These are phyloP conservation scores for Biston stratarius DNA, from an alignment of 2,888 invertebrate genomes.

Conservation along the genomic window DNA sequence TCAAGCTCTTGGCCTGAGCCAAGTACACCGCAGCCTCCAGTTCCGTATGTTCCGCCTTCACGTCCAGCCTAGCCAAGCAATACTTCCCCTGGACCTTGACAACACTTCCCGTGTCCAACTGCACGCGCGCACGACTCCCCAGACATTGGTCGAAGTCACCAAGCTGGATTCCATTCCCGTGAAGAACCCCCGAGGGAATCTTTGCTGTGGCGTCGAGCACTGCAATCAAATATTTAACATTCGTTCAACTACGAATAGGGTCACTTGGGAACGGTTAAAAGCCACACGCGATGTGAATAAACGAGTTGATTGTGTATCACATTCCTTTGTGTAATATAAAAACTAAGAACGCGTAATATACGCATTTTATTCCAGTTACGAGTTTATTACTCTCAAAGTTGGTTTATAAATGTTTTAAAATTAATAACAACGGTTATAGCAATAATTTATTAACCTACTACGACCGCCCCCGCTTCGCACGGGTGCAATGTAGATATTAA, in stretches of 20 bases:
- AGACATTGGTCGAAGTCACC: conserved; percentile 91
- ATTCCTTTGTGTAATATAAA: conserved; percentile 44
- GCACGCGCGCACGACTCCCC: conserved; percentile 86
- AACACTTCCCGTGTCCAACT: conserved; percentile 85
- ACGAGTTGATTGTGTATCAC: conserved; percentile 38
- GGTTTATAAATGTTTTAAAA: not conserved
- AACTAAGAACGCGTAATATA: conserved; percentile 24
- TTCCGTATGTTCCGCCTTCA: conserved; percentile 85
- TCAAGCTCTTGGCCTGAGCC: conserved; percentile 88
- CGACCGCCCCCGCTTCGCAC: too few relatives aligned
- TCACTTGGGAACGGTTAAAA: conserved; percentile 52
- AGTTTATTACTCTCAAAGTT: conserved; percentile 1
- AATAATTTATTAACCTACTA: too few relatives aligned
- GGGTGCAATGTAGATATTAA: too few relatives aligned
- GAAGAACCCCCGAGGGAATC: conserved; percentile 89
- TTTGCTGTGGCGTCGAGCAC: conserved; percentile 92
- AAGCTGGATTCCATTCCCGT: conserved; percentile 90
- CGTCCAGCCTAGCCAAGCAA: conserved; percentile 88
- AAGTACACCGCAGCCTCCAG: conserved; percentile 88
- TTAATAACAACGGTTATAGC: too few relatives aligned
- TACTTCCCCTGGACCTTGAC: conserved; percentile 89
- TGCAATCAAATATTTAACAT: conserved; percentile 78
- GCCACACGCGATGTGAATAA: conserved; percentile 42
- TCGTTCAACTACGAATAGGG: conserved; percentile 50
- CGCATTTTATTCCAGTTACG: conserved; percentile 20